Evolutionary conservation across 2,113 vertebrate genomes (phyloP).

Genomic region (Lepus europaeus): DNA sequence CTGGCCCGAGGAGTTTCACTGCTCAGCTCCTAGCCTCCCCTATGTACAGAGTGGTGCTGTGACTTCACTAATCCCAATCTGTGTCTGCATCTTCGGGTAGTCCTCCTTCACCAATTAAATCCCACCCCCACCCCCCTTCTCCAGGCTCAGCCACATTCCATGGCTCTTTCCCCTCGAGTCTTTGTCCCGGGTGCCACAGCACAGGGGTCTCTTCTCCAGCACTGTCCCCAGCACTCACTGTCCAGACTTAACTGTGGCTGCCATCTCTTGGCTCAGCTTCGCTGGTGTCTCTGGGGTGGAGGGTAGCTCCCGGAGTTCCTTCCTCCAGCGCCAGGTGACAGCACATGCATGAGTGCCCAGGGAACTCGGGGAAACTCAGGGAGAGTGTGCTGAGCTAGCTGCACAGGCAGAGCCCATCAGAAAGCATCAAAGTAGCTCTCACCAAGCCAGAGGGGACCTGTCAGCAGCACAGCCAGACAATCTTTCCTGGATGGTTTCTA

Average conservation of each 20-base stretch:
- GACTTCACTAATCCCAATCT: neutral
- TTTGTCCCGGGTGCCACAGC: neutral
- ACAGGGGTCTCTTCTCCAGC: neutral
- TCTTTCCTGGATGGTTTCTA: neutral
- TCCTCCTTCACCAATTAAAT: neutral
- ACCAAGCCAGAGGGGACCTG: neutral
- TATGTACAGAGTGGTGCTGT: neutral
- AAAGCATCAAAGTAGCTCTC: neutral
- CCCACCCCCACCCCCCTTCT: neutral
- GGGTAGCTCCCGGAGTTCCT: neutral
- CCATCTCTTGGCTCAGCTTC: neutral
- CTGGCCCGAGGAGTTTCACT: neutral
- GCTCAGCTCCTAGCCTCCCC: neutral
- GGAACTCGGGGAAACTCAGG: neutral
- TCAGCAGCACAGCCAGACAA: neutral
- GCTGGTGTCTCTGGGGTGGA: fast-evolving
- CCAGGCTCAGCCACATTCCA: neutral
- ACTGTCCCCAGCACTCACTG: neutral
- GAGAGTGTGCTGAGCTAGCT: neutral
- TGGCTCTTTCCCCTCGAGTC: neutral
- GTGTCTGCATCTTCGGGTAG: neutral
- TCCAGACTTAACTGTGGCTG: neutral
- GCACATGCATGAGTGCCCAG: neutral
- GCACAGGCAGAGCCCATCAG: neutral
- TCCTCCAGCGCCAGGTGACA: neutral